Base-by-base conservation (phyloP, 2,888 invertebrate species). In the Stenichneumon culpator region DNA sequence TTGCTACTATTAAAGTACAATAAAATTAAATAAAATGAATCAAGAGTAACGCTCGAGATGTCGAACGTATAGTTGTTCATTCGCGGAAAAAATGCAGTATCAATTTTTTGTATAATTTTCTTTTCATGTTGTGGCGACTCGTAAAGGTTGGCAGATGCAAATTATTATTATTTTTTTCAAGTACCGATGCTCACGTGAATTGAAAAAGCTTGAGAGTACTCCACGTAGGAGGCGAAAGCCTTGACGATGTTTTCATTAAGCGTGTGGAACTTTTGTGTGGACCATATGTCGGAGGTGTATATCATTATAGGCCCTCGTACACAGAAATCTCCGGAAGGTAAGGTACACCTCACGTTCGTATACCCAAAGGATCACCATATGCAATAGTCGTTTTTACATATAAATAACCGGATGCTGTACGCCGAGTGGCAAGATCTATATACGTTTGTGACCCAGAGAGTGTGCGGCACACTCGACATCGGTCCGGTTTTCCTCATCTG, bases 351-450 rank as follows among this genome's bases (percentile, higher is more conserved):
- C 65, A 74, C 73, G 73, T 74, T 68, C 25, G 52, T 60, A n/a
- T 7, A 5, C n/a, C 72, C n/a, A 75, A 82, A 80, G 68, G 79
- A 86, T 86, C 74, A 83, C 80, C 85, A 81, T 86, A 81, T 74
- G 81, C 83, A 78, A 86, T 82, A 25, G 79, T 84, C 72, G 74
- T 86, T 87, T 83, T 57, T 57, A 82, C 87, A 87, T 87, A 86
- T 84, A 86, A 82, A 87, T 87, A 79, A 86, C 81, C 80, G 54
- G 65, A 39, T 75, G 60, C 54, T 69, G 57, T 25, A 3, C 57
- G 25, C 25, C 57, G 65, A 75, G 50, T 50, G 60, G 32, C 39
- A 32, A 65, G 60, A 63, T 36, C 36, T 7, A 44, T 44, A 44
- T 14, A 14, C 3, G 47, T 32, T 47, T 52, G 36, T 52, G 50